phyloP scores from a whole-genome alignment of 2,113 vertebrate species.

The Panurus biarmicus region DNA sequence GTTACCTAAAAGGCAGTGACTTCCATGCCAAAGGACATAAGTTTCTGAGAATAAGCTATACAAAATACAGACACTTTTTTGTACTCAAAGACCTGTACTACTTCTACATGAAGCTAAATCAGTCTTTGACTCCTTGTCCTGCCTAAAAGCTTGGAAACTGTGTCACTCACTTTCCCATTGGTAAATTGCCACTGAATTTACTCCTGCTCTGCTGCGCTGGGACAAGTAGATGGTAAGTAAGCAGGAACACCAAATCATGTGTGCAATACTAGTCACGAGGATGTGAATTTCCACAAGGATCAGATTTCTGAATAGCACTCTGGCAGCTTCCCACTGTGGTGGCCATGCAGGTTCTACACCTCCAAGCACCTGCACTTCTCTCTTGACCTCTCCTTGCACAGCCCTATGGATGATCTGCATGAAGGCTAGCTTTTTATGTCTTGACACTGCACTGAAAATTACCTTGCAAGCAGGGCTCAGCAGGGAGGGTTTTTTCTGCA shows the following conservation, averaged over 20 bases:
- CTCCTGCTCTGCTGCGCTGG: background rate
- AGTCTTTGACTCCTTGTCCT: background rate
- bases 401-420: background rate
- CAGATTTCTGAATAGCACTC: background rate
- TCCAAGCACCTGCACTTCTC: background rate
- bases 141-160: background rate
- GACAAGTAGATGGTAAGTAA: background rate
- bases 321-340: background rate
- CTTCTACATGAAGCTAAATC: background rate
- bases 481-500: background rate
- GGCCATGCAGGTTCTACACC: background rate
- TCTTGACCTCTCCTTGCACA: background rate
- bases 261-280: rapidly evolving
- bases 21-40: background rate
- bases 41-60: background rate
- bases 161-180: background rate
- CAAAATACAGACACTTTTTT: background rate
- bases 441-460: background rate
- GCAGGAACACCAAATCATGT: background rate
- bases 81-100: background rate
- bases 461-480: background rate
- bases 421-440: background rate
- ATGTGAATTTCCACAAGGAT: background rate
- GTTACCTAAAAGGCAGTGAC: background rate
- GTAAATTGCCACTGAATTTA: background rate